These are phyloP conservation scores for Cyrtodaria siliqua DNA, from an alignment of 2,888 invertebrate species.

Conservation along the genomic window DNA sequence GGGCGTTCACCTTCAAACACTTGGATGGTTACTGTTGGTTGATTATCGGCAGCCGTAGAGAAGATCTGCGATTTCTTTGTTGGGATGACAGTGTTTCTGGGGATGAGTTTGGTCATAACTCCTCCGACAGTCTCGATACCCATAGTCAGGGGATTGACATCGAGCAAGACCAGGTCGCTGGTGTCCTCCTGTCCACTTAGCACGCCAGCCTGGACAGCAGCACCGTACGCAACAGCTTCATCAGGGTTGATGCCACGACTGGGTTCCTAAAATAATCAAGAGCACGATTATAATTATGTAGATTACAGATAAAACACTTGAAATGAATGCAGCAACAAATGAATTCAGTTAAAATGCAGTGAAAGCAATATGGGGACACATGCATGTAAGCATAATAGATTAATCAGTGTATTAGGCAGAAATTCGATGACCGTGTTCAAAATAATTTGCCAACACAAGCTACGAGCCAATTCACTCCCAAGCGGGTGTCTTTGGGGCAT, in stretches of 20 bases:
- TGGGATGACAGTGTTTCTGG: slow-evolving; percentile 98
- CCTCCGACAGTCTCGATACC: slow-evolving; percentile 99
- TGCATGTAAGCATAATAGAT: too few relatives aligned
- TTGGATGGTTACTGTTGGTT: slow-evolving; percentile 99
- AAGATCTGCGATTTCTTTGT: slow-evolving; percentile 99
- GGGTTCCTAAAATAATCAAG: slow-evolving; percentile 93
- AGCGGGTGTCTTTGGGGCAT: too few relatives aligned
- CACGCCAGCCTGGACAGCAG: slow-evolving; percentile 99
- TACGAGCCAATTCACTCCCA: too few relatives aligned
- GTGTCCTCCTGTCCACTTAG: slow-evolving; percentile 98
- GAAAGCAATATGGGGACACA: too few relatives aligned
- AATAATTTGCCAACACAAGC: too few relatives aligned
- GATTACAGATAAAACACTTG: too few relatives aligned
- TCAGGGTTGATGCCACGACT: slow-evolving; percentile 99
- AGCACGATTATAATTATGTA: too few relatives aligned
- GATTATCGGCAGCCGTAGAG: slow-evolving; percentile 99
- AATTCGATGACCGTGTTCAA: too few relatives aligned
- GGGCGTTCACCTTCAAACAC: slow-evolving; percentile 99
- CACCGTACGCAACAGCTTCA: slow-evolving; percentile 99
- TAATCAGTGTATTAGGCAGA: too few relatives aligned
- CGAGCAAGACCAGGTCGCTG: slow-evolving; percentile 94
- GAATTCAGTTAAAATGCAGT: too few relatives aligned
- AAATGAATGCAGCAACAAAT: too few relatives aligned
- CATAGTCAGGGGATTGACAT: slow-evolving; percentile 99
- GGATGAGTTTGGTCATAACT: slow-evolving; percentile 99